Percentiles rank a stretch among this genome's conserved stretches.
Evolutionary conservation across 2,888 invertebrate species (phyloP).

Genomic region (Cynaeus angustus): DNA sequence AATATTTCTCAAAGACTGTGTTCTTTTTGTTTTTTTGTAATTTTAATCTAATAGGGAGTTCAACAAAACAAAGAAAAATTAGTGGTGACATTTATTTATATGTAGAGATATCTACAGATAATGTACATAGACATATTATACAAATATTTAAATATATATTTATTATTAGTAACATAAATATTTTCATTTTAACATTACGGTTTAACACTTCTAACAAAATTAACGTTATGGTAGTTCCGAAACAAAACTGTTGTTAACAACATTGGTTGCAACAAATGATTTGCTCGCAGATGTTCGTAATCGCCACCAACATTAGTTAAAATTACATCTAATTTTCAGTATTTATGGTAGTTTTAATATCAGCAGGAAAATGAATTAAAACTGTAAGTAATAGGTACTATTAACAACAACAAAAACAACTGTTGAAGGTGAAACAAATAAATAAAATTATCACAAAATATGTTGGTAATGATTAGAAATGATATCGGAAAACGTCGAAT

Average conservation of each 20-base stretch:
- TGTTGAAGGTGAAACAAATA: background rate
- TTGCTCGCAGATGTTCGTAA: conserved; percentile 40
- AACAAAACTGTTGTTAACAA: conserved; percentile 41
- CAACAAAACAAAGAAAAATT: conserved; percentile 3
- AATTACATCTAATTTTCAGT: conserved; percentile 11
- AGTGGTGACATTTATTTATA: conserved; percentile 57
- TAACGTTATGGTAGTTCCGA: conserved; percentile 39
- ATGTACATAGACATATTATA: conserved; percentile 62
- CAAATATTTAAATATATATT: conserved; percentile 58
- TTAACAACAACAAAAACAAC: conserved; percentile 23
- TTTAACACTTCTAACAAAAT: conserved; percentile 50
- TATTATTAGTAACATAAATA: conserved; percentile 57
- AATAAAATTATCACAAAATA: conserved; percentile 40
- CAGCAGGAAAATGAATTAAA: background rate
- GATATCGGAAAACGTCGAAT: conserved; percentile 33
- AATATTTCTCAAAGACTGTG: no score
- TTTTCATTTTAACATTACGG: conserved; percentile 52
- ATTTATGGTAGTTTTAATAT: conserved; percentile 2
- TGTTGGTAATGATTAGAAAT: conserved; percentile 49
- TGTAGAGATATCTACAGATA: conserved; percentile 59
- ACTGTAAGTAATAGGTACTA: conserved; percentile 1
- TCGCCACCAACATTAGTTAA: conserved; percentile 48
- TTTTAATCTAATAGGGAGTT: background rate
- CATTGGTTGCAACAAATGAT: conserved; percentile 42
- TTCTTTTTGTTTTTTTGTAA: no score